Percentiles rank a stretch among this genome's conserved stretches.
Evolutionary conservation across 2,888 invertebrate genomes (phyloP).

Genomic region (Neoaliturus tenellus): DNA sequence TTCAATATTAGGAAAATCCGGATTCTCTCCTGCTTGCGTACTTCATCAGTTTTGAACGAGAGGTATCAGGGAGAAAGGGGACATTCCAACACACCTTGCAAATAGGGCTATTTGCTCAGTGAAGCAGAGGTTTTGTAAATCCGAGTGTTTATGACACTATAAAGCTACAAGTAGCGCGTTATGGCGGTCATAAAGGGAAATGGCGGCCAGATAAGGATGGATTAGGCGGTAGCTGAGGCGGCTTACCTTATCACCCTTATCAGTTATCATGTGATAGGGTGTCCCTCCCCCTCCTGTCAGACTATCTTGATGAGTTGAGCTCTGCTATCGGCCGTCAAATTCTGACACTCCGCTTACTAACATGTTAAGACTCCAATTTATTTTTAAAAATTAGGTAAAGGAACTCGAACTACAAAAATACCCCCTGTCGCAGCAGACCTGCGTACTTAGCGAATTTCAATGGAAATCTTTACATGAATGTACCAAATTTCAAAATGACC

Average conservation of each 20-base stretch:
- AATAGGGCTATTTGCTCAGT: constrained; percentile 11
- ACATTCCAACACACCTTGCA: constrained; percentile 2
- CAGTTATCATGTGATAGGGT: constrained; percentile 7
- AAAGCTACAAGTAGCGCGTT: constrained; percentile 25
- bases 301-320: constrained; percentile 33
- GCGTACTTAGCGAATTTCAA: too few species aligned
- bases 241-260: constrained; percentile 33
- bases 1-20: too few species aligned
- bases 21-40: neutral
- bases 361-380: too few species aligned
- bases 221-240: constrained; percentile 43
- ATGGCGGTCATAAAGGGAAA: constrained; percentile 36
- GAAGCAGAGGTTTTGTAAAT: constrained; percentile 33
- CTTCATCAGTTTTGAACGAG: neutral
- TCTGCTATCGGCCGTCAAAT: constrained; percentile 22
- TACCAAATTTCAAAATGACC: too few species aligned
- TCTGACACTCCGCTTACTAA: neutral
- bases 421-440: too few species aligned
- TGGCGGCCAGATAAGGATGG: constrained; percentile 33
- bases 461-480: too few species aligned
- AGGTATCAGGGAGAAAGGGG: neutral
- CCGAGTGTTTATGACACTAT: constrained; percentile 10
- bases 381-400: too few species aligned
- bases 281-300: constrained; percentile 16
- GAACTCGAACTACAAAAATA: too few species aligned